Percentiles rank a stretch among this genome's conserved stretches.
Evolutionary conservation across 2,797 vertebrate genomes (phyloP).

Genomic region (Gymnodraco acuticeps): DNA sequence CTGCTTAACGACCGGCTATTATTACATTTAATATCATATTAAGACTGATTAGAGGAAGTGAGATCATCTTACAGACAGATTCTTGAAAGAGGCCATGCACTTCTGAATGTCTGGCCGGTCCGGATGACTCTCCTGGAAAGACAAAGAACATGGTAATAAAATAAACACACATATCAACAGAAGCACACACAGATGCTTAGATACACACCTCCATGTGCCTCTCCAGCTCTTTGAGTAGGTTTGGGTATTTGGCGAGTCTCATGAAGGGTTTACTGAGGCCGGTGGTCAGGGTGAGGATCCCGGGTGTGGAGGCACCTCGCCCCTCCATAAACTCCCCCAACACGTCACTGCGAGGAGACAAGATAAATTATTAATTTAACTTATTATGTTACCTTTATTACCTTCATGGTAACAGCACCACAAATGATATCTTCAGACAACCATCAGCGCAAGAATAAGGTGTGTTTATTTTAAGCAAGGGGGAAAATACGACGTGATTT

Average conservation of each 20-base stretch:
- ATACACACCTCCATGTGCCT: constrained; percentile 95
- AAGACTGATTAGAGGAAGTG: constrained; percentile 8
- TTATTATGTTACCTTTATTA: background rate
- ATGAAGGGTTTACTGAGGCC: constrained; percentile 99
- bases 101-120: constrained; percentile 96
- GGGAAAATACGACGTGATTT: no score
- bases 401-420: background rate
- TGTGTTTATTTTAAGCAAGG: no score
- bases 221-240: constrained; percentile 96
- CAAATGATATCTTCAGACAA: no score
- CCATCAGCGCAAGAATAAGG: no score
- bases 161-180: background rate
- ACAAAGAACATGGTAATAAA: constrained; percentile 14
- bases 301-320: constrained; percentile 92
- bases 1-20: background rate
- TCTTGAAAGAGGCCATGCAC: constrained; percentile 96
- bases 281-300: constrained; percentile 95
- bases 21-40: background rate
- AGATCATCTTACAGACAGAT: constrained; percentile 90
- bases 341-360: constrained; percentile 86
- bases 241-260: constrained; percentile 98
- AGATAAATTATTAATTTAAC: background rate
- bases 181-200: background rate
- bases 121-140: constrained; percentile 90
- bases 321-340: constrained; percentile 98